Percentiles rank a stretch among this genome's conserved stretches.
Evolutionary conservation across 2,797 vertebrate genomes (phyloP).

Genomic region (Bryconaethiops microstoma): DNA sequence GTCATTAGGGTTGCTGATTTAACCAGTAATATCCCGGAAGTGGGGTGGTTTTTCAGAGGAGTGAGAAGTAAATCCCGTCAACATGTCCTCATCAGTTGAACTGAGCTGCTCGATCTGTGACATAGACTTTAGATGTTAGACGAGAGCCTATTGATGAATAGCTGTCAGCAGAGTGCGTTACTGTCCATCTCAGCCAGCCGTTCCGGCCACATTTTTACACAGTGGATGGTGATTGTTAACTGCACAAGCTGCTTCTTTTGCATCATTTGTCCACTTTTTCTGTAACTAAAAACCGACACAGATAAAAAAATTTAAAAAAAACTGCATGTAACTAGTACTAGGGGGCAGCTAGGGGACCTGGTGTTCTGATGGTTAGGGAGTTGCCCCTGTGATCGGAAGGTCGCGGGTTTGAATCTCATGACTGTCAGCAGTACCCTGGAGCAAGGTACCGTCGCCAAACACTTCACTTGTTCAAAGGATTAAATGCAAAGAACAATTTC

Average conservation of each 20-base stretch:
- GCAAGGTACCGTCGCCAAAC: too few relatives aligned
- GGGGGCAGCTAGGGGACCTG: too few relatives aligned
- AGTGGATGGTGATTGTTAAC: neutral
- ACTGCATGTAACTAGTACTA: too few relatives aligned
- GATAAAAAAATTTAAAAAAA: neutral
- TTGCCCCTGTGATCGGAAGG: too few relatives aligned
- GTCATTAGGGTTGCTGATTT: conserved; percentile 34
- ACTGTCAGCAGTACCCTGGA: too few relatives aligned
- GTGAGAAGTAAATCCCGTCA: conserved; percentile 10
- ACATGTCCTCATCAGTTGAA: neutral
- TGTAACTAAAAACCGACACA: neutral
- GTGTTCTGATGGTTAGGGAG: too few relatives aligned
- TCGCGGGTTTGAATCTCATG: too few relatives aligned
- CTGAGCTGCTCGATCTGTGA: neutral
- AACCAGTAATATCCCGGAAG: conserved; percentile 16
- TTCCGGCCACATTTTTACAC: neutral
- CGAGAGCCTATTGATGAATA: conserved; percentile 2
- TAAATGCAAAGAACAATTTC: too few relatives aligned
- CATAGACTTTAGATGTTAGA: neutral
- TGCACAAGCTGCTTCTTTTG: neutral
- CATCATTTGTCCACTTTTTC: neutral
- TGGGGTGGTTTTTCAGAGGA: neutral
- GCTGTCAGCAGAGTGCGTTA: neutral
- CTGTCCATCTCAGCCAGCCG: neutral
- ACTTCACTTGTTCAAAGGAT: too few relatives aligned